Evolutionary conservation across 2,113 vertebrate species (phyloP), one percentile per base, ranked within the genome.

Genomic region (Tauraco erythrolophus): DNA sequence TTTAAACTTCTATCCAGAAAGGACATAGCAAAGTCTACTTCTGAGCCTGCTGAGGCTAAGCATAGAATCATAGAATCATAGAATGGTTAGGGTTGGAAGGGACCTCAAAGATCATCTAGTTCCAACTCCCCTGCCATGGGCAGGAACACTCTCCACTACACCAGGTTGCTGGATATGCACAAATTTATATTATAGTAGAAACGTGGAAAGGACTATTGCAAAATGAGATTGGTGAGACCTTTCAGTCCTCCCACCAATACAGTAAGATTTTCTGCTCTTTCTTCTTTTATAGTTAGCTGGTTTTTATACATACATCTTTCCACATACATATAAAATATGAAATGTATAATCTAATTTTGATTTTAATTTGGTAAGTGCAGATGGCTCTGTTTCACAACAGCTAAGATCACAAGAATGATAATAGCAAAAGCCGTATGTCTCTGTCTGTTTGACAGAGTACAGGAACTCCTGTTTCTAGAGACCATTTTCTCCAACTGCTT

Each of bases 331-430:
- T 54, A 78, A 89, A 87, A 88, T 50, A 37, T 45, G 25, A 89
- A 78, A 70, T 66, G 62, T 27, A 46, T 68, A 39, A 50, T 74
- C 10, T 74, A 84, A 82, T 92, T 88, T 69, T 82, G 22, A 86
- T 80, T 84, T 95, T 88, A 69, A 54, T 76, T 92, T 74, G 43
- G 8, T 61, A 72, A 72, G 24, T 86, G 50, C 83, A 92, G 58
- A 51, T 91, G 79, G 37, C 25, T 94, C 45, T 93, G 65, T 92
- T 97, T 94, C 90, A 92, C 61, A 95, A 92, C 57, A 92, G 65
- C 48, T 70, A 81, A n/a, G 18, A 46, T 92, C 60, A 37, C 23
- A 86, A 57, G 60, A 92, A 89, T 77, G 41, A 51, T 72, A 86
- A 61, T 5, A 91, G 11, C 53, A 86, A 85, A 90, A 76, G 13